Conservation (phyloP, 1,140 invertebrate species). For the Trichoplusia ni region DNA sequence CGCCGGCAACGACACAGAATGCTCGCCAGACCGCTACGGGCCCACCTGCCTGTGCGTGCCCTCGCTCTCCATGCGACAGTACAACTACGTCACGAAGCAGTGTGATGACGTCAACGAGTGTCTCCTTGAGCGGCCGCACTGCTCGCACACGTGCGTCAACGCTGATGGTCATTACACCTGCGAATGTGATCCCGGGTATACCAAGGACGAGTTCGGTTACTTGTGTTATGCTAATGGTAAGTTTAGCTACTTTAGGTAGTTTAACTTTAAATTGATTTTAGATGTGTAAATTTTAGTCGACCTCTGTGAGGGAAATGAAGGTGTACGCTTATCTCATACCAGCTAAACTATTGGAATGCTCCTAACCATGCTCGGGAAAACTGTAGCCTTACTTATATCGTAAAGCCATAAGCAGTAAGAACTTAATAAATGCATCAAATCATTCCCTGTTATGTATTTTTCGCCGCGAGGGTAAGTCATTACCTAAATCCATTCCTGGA, state of each 20-base stretch:
- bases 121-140: slow-evolving; percentile 70
- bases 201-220: slow-evolving; percentile 83
- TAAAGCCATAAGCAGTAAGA: no score
- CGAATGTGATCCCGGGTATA: slow-evolving; percentile 89
- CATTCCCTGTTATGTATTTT: no score
- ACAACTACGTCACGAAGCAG: slow-evolving; percentile 52
- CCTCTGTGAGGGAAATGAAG: no score
- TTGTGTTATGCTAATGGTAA: slow-evolving; percentile 86
- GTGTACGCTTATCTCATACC: no score
- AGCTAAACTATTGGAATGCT: no score
- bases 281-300: no score
- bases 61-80: slow-evolving; percentile 65
- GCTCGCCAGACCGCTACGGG: slow-evolving; percentile 70
- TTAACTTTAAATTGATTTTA: no score
- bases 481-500: neutral
- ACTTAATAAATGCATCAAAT: no score
- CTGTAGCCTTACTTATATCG: no score
- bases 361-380: no score
- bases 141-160: slow-evolving; percentile 93
- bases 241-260: slow-evolving; percentile 3
- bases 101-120: slow-evolving; percentile 77
- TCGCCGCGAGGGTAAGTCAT: neutral
- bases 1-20: slow-evolving; percentile 62
- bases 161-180: slow-evolving; percentile 89
- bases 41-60: slow-evolving; percentile 86